Evolutionary conservation across 2,797 vertebrate genomes (phyloP), one percentile per base, ranked within the genome.

Genomic region (Syngnathus rostellatus): DNA sequence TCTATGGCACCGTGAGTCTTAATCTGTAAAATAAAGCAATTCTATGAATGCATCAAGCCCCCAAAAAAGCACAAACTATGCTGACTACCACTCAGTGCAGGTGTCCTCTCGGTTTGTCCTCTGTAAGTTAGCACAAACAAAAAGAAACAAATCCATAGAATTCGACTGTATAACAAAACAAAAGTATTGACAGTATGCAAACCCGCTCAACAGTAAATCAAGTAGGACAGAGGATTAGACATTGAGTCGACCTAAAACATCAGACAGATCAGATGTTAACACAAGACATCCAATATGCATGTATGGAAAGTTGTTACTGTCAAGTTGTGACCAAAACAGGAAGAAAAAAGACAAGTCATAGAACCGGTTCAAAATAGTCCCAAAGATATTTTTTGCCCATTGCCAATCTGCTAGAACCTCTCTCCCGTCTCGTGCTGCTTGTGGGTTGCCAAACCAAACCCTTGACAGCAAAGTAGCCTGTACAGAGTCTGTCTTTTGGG

Each of bases 401-500:
- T 58, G 75, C 75, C 76, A 39, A 63, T 66, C n/a, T 77, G 66
- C 69, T 68, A 66, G 74, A 79, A 68, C 75, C 70, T 79, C 71
- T 66, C 62, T 72, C 59, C n/a, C 2, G 8, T 53, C n/a, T 21
- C 3, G 50, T 21, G 8, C 50, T 21, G 9, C 16, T 38, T 8
- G 37, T 59, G 31, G n/a, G 57, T 39, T 39, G 19, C 37, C 57
- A 59, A 59, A 60, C 16, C 58, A 40, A 59, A 60, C 11, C 16
- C 31, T 3, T 19, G 8, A 60, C 38, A 10, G 17, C 16, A 8
- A 51, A 1, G 0, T 9, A 1, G 16, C 5, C 1, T 48, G 46
- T 48, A 43, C 1, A 48, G 37, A 43, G 60, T 65, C 5, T 0
- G 46, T 58, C 66, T 68, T 61, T 68, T 31, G 53, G 17, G 2